Evolutionary conservation across 2,888 invertebrate genomes (phyloP), one percentile per base, ranked within the genome.

Genomic region (Lydus trimaculatus): DNA sequence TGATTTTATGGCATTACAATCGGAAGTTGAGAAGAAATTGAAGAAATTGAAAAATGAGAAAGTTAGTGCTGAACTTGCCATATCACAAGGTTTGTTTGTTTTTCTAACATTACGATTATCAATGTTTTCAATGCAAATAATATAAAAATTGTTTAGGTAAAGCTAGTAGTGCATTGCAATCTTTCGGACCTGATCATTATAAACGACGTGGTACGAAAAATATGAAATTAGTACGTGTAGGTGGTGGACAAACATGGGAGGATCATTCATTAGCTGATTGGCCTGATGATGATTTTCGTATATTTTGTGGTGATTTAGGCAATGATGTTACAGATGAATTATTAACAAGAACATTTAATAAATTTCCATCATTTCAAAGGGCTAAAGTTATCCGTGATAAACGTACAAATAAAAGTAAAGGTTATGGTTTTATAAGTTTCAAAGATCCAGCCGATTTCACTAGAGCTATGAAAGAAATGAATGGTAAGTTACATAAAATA

Each of bases 241-340:
- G 98, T 0, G 99, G 98, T 4, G 98, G 98, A 0, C 92, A 94
- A 76, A 92, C 94, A 0, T 99, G 99, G 99, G 99, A 99, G 85
- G 99, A 99, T 86, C 89, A 91, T 25, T 95, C 97, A 0, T 85
- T 99, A 64, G 86, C 92, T 20, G 99, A 99, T 82, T 99, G 99
- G 99, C 93, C 96, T n/a, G 94, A 96, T 76, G 98, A 97, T 87
- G 99, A 99, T 87, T 99, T 98, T 86, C 89, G 99, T 74, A 93
- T 99, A 86, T 99, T 99, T 86, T 98, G 98, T 83, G 99, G 99
- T n/a, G 99, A 99, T 87, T 89, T 99, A 59, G 99, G 99, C 17
- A 99, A 99, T 84, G 99, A 99, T 84, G 99, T 99, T 28, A 99
- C 98, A 0, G 99, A 99, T 82, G 99, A 99, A 84, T 90, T 98